Evolutionary conservation across 2,888 invertebrate species (phyloP).

Genomic region (Philaethria dido): DNA sequence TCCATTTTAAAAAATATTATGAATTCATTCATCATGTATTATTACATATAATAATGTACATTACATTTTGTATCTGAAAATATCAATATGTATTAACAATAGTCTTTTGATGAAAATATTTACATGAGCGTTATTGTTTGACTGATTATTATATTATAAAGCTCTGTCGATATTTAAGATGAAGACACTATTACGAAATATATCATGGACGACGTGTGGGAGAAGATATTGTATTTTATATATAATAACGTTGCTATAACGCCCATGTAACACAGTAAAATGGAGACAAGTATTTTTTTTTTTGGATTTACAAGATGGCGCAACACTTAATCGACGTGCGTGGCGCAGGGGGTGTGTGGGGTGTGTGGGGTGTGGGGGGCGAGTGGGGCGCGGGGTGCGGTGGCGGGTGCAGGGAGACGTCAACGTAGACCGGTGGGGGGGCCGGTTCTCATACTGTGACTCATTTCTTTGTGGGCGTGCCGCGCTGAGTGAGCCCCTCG

Average conservation of each 20-base stretch:
- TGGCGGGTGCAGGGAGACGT: too few species aligned
- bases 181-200: too few species aligned
- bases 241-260: too few species aligned
- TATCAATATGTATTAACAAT: neutral
- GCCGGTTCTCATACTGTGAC: conserved; percentile 49
- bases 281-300: conserved; percentile 18
- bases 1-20: conserved; percentile 2
- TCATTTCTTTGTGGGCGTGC: conserved; percentile 91
- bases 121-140: conserved; percentile 1
- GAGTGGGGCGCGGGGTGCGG: too few species aligned
- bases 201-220: too few species aligned
- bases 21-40: too few species aligned
- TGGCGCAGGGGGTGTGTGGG: too few species aligned
- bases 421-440: conserved; percentile 37
- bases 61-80: neutral
- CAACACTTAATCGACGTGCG: conserved; percentile 30
- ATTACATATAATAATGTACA: too few species aligned
- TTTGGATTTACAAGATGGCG: conserved; percentile 19
- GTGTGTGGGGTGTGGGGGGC: too few species aligned
- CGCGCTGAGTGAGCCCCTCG: conserved; percentile 97
- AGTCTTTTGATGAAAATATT: neutral
- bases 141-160: too few species aligned
- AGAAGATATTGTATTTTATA: too few species aligned
- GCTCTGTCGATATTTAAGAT: too few species aligned
- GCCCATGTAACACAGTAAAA: neutral